A percentile compares a stretch with the other conserved stretches of the same genome.
phyloP scores from a whole-genome alignment of 2,797 vertebrate species.

The Hozukius guyotensis region DNA sequence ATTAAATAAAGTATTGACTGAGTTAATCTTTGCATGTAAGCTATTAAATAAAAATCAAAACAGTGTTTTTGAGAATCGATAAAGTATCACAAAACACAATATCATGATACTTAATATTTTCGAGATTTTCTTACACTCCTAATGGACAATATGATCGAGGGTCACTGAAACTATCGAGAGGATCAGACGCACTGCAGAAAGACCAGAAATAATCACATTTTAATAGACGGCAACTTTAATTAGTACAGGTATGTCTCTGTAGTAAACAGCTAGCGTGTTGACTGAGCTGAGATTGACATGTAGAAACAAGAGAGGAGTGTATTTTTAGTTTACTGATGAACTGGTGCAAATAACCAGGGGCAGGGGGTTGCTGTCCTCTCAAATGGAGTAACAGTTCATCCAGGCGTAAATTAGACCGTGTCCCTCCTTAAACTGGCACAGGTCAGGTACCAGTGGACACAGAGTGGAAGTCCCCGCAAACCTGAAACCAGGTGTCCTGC shows the following conservation, averaged over 20 bases:
- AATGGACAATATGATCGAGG: too few species aligned
- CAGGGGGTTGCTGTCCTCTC: slow-evolving; percentile 18
- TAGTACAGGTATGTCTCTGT: slow-evolving; percentile 30
- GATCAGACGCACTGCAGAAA: not conserved
- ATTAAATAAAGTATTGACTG: too few species aligned
- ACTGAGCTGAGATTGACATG: slow-evolving; percentile 48
- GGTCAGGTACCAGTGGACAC: slow-evolving; percentile 21
- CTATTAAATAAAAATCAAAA: too few species aligned
- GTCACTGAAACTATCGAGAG: too few species aligned
- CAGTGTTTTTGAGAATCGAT: too few species aligned
- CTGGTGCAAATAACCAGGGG: slow-evolving; percentile 39
- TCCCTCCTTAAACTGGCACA: slow-evolving; percentile 35
- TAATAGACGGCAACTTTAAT: slow-evolving; percentile 7
- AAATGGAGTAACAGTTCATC: slow-evolving; percentile 24
- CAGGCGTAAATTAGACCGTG: slow-evolving; percentile 9
- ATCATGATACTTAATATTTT: too few species aligned
- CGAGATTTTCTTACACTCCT: too few species aligned
- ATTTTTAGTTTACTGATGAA: slow-evolving; percentile 72
- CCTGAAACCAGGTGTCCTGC: slow-evolving; percentile 48
- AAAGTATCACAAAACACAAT: too few species aligned
- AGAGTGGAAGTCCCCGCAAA: slow-evolving; percentile 57
- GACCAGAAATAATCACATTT: not conserved
- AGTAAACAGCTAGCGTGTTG: slow-evolving; percentile 60
- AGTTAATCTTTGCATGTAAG: too few species aligned
- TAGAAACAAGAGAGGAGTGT: slow-evolving; percentile 74